Evolutionary conservation across 2,888 invertebrate genomes (phyloP), one percentile per base, ranked within the genome.

Genomic region (Iphiclides podalirius): DNA sequence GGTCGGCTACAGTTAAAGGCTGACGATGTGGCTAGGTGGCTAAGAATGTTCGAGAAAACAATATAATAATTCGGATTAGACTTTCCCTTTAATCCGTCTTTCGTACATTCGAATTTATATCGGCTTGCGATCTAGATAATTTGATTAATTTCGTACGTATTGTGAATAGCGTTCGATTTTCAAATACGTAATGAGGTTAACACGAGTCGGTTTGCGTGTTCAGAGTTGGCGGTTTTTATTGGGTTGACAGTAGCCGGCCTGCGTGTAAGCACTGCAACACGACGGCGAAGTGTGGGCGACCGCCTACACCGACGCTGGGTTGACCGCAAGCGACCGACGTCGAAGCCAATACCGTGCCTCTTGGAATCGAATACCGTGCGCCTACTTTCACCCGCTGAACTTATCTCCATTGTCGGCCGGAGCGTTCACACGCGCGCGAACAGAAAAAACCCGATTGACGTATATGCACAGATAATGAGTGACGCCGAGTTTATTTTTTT

Each of bases 311-410:
- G 50, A 59, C 59, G 63, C 58, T 62, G 61, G 28, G 62, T 70
- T 63, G 61, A 68, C 68, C 64, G 53, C 56, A 47, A 12, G 40
- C 56, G 58, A 57, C 56, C 61, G 58, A 61, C 60, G 64, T 64
- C 66, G 67, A 63, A 63, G 57, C 67, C 67, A 62, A 55, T 60
- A 65, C 70, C 64, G 55, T 54, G 49, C 37, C 44, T 6, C n/a
- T n/a, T n/a, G n/a, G 35, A 42, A 53, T 43, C 47, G 52, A 55
- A 54, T 57, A 58, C 26, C 59, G 52, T 36, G n/a, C 58, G 53
- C 65, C 51, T 60, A 61, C 75, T 76, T 77, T 79, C 74, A 66
- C 72, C 66, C 58, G 63, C 69, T 71, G 68, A 34, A 44, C 42
- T 52, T 54, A 57, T 57, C 51, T 50, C 40, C 45, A 45, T 45